These are phyloP conservation scores for Bergia puertoricense DNA, from an alignment of 92 coral and sea anemone species.

Conservation along the genomic window DNA sequence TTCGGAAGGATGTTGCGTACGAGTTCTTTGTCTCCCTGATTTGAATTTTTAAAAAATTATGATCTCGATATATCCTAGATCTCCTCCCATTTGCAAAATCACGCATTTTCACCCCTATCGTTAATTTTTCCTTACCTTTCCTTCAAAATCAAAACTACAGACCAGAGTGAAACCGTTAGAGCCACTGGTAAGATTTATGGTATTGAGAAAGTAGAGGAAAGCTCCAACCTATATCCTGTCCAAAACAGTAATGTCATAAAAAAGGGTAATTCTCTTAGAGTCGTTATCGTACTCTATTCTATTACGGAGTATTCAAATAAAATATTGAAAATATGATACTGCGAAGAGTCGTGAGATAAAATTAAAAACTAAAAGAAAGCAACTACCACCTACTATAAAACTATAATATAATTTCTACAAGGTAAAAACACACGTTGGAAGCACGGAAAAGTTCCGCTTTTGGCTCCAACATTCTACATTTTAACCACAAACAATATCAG, in stretches of 20 bases:
- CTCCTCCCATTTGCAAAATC: neutral
- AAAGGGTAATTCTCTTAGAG: too few species aligned
- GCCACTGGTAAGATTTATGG: too few species aligned
- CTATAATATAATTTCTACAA: too few species aligned
- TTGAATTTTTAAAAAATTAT: neutral
- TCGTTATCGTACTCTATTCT: too few species aligned
- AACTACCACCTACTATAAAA: too few species aligned
- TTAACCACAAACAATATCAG: constrained; percentile 11
- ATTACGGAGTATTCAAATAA: neutral
- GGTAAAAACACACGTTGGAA: neutral
- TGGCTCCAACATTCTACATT: neutral
- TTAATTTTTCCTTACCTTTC: neutral
- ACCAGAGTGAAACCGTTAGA: too few species aligned
- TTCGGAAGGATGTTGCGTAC: neutral
- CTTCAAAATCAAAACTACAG: too few species aligned
- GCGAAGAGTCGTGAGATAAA: neutral
- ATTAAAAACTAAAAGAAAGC: too few species aligned
- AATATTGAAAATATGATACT: neutral
- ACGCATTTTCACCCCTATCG: neutral
- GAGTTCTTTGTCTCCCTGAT: neutral
- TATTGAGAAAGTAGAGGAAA: too few species aligned
- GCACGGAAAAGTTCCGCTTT: neutral
- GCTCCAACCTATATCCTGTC: neutral
- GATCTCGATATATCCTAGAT: too few species aligned
- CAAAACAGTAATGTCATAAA: too few species aligned